These are phyloP conservation scores for Macrosteles quadrilineatus DNA, from an alignment of 1,140 invertebrate species.

Conservation along the genomic window DNA sequence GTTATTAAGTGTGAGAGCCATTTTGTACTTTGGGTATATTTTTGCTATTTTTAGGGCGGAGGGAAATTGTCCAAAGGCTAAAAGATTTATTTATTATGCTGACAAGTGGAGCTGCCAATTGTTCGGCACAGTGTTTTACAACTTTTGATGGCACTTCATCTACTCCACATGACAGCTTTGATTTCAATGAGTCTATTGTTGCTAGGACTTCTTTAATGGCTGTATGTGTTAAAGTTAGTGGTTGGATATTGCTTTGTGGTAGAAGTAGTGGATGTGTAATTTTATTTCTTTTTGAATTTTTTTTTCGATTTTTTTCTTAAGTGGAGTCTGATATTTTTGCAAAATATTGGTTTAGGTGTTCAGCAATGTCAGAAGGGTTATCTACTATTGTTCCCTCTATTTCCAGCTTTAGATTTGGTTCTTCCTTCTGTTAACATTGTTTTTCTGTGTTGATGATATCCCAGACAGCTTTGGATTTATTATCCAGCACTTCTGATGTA, in stretches of 20 bases:
- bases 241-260: background rate
- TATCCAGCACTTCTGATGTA: too few relatives aligned
- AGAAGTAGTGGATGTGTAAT: background rate
- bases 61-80: background rate
- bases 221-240: background rate
- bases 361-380: constrained; percentile 2
- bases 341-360: constrained; percentile 1
- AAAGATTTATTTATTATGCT: background rate
- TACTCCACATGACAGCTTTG: background rate
- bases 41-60: too few relatives aligned
- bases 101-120: constrained; percentile 3
- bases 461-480: too few relatives aligned
- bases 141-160: too few relatives aligned
- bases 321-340: constrained; percentile 3
- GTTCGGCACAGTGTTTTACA: constrained; percentile 1
- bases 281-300: background rate
- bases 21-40: too few relatives aligned
- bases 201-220: background rate
- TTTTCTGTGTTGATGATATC: constrained; percentile 4
- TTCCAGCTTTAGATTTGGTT: constrained; percentile 10
- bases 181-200: constrained; percentile 3
- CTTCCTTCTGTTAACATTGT: constrained; percentile 7
- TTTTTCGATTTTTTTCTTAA: background rate
- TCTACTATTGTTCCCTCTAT: background rate
- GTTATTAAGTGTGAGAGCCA: background rate